Evolutionary conservation across 2,113 vertebrate species (phyloP).

Genomic region (Malaclemys terrapin): DNA sequence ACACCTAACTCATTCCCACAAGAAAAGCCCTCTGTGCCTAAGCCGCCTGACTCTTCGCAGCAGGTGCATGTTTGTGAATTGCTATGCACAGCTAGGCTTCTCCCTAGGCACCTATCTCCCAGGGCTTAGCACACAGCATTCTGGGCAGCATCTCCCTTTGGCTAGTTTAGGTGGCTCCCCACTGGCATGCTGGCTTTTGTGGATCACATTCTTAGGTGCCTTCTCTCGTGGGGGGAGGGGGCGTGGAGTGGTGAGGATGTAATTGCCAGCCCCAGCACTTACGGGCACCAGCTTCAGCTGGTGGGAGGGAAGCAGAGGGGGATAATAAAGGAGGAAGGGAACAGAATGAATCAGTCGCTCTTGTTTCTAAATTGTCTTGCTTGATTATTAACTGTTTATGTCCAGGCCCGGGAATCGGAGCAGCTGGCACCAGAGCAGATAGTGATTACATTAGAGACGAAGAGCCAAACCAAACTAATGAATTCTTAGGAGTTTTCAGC

Average conservation of each 20-base stretch:
- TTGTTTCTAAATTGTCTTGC: constrained; percentile 23
- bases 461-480: constrained; percentile 7
- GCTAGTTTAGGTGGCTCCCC: too few relatives aligned
- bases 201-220: too few relatives aligned
- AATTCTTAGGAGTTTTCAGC: constrained; percentile 16
- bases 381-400: not conserved
- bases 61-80: not conserved
- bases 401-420: not conserved
- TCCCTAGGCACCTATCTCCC: not conserved
- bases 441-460: constrained; percentile 31
- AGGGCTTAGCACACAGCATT: not conserved
- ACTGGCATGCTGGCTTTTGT: not conserved
- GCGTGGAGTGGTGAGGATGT: not conserved
- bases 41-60: not conserved
- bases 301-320: not conserved
- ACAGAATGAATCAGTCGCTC: not conserved
- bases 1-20: too few relatives aligned
- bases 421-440: not conserved
- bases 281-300: not conserved
- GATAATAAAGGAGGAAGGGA: not conserved
- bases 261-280: not conserved
- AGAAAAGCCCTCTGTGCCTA: not conserved
- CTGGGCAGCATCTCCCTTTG: too few relatives aligned
- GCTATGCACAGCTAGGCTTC: too few relatives aligned
- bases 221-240: not conserved